phyloP scores from a whole-genome alignment of 2,797 vertebrate genomes.

The Pagetopsis macropterus region DNA sequence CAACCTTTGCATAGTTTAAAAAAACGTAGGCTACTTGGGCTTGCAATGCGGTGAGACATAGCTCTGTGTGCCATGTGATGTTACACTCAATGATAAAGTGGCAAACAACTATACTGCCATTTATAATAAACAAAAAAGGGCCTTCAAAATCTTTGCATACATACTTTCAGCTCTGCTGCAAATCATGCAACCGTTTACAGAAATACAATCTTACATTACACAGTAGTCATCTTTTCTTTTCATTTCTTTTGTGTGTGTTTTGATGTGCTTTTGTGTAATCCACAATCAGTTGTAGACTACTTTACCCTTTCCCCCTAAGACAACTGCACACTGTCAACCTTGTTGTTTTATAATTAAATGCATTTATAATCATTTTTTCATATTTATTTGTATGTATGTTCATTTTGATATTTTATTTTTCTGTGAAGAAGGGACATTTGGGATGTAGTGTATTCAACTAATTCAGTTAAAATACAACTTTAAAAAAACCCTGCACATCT shows the following conservation, averaged over 20 bases:
- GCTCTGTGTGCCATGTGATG: not conserved
- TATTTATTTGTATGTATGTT: too few species aligned
- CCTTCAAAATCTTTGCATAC: too few species aligned
- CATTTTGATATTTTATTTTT: too few species aligned
- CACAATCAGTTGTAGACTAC: not conserved
- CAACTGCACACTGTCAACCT: too few species aligned
- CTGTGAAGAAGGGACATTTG: too few species aligned
- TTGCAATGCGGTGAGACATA: constrained; percentile 1
- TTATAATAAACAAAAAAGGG: not conserved
- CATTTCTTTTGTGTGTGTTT: not conserved
- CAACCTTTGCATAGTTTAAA: not conserved
- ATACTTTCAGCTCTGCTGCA: not conserved
- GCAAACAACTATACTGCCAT: not conserved
- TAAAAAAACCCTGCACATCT: not conserved
- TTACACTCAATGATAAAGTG: not conserved
- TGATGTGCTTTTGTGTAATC: too few species aligned
- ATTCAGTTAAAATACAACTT: too few species aligned
- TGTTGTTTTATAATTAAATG: too few species aligned
- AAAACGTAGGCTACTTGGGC: not conserved
- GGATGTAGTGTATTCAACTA: too few species aligned
- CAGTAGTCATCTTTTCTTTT: not conserved
- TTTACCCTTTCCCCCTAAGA: too few species aligned
- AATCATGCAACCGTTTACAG: not conserved
- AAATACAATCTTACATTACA: not conserved
- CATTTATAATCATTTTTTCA: too few species aligned